Evolutionary conservation across 2,888 invertebrate species (phyloP).

Genomic region (Andrena marginata): DNA sequence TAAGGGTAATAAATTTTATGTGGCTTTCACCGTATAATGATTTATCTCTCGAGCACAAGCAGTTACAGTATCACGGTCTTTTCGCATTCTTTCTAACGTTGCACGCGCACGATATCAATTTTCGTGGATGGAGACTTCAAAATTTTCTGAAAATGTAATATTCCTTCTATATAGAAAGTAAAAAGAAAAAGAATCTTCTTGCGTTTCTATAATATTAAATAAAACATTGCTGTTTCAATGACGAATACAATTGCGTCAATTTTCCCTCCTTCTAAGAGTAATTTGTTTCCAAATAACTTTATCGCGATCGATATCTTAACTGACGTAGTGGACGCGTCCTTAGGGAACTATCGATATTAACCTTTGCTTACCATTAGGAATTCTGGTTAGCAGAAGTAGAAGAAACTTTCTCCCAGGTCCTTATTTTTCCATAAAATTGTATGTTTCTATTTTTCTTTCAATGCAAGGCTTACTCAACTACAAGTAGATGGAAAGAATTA

Average conservation of each 20-base stretch:
- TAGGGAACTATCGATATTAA: not conserved
- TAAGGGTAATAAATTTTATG: constrained; percentile 49
- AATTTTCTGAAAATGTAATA: not conserved
- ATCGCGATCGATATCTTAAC: not conserved
- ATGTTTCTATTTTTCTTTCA: too few relatives aligned
- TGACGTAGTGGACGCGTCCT: not conserved
- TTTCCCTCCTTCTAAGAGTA: not conserved
- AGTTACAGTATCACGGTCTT: constrained; percentile 16
- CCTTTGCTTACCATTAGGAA: not conserved
- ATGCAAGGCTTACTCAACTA: too few relatives aligned
- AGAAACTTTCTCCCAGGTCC: not conserved
- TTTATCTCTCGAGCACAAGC: constrained; percentile 24
- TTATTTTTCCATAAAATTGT: not conserved
- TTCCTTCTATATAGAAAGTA: not conserved
- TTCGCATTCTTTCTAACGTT: constrained; percentile 22
- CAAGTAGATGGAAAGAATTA: not conserved
- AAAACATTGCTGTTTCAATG: too few relatives aligned
- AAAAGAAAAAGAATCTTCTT: not conserved
- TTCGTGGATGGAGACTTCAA: not conserved
- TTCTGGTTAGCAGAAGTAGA: not conserved
- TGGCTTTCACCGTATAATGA: constrained; percentile 25
- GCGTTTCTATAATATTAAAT: not conserved
- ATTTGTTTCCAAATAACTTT: too few relatives aligned
- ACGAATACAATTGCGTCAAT: constrained; percentile 3
- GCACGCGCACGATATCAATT: not conserved